phyloP scores from a whole-genome alignment of 1,140 invertebrate species.

The Aradophagus sp. region DNA sequence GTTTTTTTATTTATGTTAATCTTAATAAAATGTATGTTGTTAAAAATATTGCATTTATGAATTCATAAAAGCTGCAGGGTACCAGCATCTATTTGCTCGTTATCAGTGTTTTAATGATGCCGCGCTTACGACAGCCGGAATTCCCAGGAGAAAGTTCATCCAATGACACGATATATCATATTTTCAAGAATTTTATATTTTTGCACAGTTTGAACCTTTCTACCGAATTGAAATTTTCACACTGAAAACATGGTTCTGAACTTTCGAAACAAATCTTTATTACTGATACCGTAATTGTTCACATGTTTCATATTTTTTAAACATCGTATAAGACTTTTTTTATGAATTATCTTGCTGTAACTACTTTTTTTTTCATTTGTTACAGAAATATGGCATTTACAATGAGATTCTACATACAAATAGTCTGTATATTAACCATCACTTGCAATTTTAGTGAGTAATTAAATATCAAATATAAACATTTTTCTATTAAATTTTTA shows the following conservation, averaged over 20 bases:
- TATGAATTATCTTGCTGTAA: no score
- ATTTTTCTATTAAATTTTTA: no score
- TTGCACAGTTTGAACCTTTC: conserved; percentile 40
- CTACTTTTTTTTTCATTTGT: no score
- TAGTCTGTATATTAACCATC: conserved; percentile 3
- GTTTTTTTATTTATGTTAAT: no score
- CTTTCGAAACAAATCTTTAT: no score
- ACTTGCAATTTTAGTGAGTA: conserved; percentile 22
- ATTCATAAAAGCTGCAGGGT: conserved; percentile 7
- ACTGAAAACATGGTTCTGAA: no score
- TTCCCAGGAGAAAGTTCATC: conserved; percentile 65
- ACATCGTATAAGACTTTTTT: no score
- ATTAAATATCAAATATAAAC: background rate
- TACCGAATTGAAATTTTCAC: no score
- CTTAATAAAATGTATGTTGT: no score
- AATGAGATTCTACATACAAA: conserved; percentile 9
- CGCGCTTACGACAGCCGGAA: conserved; percentile 49
- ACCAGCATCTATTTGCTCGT: conserved; percentile 53
- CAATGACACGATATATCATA: conserved; percentile 30
- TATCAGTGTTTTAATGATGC: conserved; percentile 23
- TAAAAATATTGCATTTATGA: no score
- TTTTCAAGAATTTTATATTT: conserved; percentile 31
- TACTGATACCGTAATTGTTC: no score
- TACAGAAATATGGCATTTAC: conserved; percentile 20
- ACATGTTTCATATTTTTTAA: no score